Evolutionary conservation across 2,113 vertebrate genomes (phyloP).

Genomic region (Dasyurus viverrinus): DNA sequence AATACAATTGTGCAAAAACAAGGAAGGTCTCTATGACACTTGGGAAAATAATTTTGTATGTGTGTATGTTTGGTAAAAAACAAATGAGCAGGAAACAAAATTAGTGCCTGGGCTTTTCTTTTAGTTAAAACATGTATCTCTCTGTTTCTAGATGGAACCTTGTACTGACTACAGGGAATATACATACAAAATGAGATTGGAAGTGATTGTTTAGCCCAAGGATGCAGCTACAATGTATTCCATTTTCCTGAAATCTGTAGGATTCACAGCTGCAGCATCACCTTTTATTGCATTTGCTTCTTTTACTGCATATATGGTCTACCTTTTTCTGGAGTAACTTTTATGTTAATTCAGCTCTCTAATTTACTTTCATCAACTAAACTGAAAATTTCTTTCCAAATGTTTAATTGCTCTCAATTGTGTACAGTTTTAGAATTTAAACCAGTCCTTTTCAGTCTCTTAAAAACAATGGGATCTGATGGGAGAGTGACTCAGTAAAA

Average conservation of each 20-base stretch:
- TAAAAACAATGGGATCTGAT: background rate
- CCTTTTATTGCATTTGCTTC: slow-evolving; percentile 19
- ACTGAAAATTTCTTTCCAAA: slow-evolving; percentile 26
- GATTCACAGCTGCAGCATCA: slow-evolving; percentile 30
- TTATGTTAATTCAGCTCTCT: slow-evolving; percentile 27
- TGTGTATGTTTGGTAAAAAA: background rate
- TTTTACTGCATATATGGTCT: slow-evolving; percentile 1
- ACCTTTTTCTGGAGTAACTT: background rate
- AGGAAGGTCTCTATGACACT: background rate
- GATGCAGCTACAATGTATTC: background rate
- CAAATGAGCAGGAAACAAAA: background rate
- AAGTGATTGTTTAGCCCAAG: slow-evolving; percentile 42
- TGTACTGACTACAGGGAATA: background rate
- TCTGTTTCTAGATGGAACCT: background rate
- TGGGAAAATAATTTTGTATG: background rate
- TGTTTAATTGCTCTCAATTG: background rate
- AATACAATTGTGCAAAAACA: background rate
- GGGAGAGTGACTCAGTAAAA: background rate
- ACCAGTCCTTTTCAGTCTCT: background rate
- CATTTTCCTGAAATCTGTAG: background rate
- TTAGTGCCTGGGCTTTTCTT: background rate
- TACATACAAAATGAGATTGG: background rate
- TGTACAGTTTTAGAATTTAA: background rate
- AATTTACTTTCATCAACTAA: slow-evolving; percentile 34
- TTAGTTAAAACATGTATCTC: background rate